Conservation (phyloP, 2,797 vertebrate genomes). For the Menidia menidia region DNA sequence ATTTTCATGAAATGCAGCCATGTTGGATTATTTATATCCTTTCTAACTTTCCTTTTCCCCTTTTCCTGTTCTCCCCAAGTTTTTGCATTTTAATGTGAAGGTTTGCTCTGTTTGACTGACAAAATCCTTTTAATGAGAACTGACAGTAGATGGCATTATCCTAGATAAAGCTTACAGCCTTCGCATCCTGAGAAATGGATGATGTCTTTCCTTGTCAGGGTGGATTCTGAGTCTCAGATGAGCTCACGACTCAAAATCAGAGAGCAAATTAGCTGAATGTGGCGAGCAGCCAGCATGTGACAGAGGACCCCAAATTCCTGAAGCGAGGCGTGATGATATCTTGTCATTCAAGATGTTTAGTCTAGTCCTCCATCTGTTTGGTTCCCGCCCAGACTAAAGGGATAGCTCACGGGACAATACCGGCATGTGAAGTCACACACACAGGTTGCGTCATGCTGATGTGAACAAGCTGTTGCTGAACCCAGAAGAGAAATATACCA, state of each 20-base stretch:
- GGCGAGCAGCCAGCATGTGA: conserved; percentile 47
- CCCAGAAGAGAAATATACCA: conserved; percentile 11
- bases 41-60: neutral
- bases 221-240: conserved; percentile 53
- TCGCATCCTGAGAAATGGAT: conserved; percentile 60
- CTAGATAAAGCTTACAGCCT: conserved; percentile 75
- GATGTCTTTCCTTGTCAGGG: conserved; percentile 64
- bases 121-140: conserved; percentile 54
- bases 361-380: conserved; percentile 70
- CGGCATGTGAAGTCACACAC: conserved; percentile 43
- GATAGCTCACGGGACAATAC: conserved; percentile 37
- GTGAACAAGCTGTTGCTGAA: conserved; percentile 69
- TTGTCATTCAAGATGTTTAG: conserved; percentile 76
- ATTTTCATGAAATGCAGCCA: too few relatives aligned
- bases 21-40: neutral
- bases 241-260: conserved; percentile 46
- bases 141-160: conserved; percentile 64
- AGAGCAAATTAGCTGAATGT: conserved; percentile 37
- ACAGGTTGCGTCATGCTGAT: conserved; percentile 56
- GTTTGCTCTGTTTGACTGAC: conserved; percentile 53
- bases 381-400: conserved; percentile 46
- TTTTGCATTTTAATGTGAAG: conserved; percentile 10
- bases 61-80: conserved; percentile 40
- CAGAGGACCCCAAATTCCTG: conserved; percentile 36
- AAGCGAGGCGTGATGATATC: conserved; percentile 54